Conservation (phyloP, 2,888 invertebrate genomes). For the Diachrysia chrysitis region DNA sequence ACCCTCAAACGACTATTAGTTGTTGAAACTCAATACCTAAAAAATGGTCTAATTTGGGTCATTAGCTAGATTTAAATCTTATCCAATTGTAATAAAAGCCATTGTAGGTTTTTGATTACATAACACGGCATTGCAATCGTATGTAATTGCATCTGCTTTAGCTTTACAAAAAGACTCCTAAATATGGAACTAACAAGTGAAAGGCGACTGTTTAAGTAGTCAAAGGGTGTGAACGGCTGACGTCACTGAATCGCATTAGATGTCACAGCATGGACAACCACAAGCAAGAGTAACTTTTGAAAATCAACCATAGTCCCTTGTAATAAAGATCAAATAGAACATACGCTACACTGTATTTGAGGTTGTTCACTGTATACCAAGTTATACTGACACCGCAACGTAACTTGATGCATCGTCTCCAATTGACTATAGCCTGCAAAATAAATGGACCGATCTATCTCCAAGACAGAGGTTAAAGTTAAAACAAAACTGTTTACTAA, state of each 20-base stretch:
- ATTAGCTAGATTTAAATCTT: not conserved
- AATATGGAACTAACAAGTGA: conserved; percentile 3
- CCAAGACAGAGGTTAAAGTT: not conserved
- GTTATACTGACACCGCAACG: not conserved
- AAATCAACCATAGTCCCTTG: not conserved
- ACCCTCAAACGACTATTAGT: too few relatives aligned
- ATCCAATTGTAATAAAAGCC: not conserved
- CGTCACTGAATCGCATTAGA: not conserved
- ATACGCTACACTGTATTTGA: not conserved
- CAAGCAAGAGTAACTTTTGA: not conserved
- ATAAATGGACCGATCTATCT: conserved; percentile 1
- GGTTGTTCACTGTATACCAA: not conserved
- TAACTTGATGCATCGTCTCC: conserved; percentile 1
- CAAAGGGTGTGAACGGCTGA: conserved; percentile 1
- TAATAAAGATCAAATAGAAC: not conserved
- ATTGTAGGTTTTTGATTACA: not conserved
- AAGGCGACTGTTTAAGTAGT: conserved; percentile 4
- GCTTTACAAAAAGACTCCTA: not conserved
- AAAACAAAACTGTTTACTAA: not conserved
- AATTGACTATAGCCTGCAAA: conserved; percentile 1
- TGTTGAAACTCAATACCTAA: too few relatives aligned
- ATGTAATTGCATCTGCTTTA: not conserved
- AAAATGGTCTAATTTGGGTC: too few relatives aligned
- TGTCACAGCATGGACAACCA: not conserved
- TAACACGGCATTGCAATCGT: not conserved